These are phyloP conservation scores for Drosophila anomalata DNA, from an alignment of 2,888 invertebrate genomes.

Conservation along the genomic window DNA sequence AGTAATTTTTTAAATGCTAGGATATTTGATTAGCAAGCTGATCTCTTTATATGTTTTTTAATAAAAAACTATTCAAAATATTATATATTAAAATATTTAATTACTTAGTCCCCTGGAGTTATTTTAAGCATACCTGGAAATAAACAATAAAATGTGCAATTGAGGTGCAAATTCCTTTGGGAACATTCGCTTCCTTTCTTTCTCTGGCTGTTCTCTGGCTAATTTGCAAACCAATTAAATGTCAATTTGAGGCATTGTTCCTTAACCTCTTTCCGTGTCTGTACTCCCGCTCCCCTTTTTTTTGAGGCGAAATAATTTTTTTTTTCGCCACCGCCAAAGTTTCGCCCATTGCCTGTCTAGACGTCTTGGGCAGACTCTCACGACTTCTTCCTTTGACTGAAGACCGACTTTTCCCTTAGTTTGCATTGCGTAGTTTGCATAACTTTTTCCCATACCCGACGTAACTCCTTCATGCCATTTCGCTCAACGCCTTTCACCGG, in stretches of 20 bases:
- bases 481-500: conserved; percentile 25
- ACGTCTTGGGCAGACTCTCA: conserved; percentile 59
- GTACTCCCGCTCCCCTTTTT: conserved; percentile 5
- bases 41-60: too few relatives aligned
- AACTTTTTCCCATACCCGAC: conserved; percentile 51
- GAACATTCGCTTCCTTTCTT: conserved; percentile 39
- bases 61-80: too few relatives aligned
- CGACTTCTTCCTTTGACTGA: conserved; percentile 51
- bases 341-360: conserved; percentile 66
- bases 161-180: conserved; percentile 35
- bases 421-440: conserved; percentile 75
- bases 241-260: conserved; percentile 81
- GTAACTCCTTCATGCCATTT: not conserved
- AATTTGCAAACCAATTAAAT: conserved; percentile 82
- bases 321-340: conserved; percentile 64
- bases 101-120: too few relatives aligned
- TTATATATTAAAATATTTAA: too few relatives aligned
- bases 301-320: conserved; percentile 26
- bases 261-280: conserved; percentile 7
- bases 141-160: conserved; percentile 17
- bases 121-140: conserved; percentile 17
- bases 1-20: too few relatives aligned
- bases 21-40: too few relatives aligned
- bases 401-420: conserved; percentile 51
- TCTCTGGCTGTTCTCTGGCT: conserved; percentile 53